Evolutionary conservation across 2,113 vertebrate genomes (phyloP).

Genomic region (Galbula dea): DNA sequence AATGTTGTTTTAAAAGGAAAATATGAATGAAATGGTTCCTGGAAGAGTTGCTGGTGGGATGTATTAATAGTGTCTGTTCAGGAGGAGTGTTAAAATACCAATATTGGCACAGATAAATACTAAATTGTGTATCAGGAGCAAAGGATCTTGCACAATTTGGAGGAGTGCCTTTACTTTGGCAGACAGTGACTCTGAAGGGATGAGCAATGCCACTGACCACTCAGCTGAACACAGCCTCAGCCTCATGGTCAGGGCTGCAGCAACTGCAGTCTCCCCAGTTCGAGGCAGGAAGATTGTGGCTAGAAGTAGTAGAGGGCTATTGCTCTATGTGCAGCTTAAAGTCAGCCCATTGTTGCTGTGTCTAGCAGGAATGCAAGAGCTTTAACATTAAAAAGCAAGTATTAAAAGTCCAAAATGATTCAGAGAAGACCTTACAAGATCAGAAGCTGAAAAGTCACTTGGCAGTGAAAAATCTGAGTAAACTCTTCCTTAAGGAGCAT

Average conservation of each 20-base stretch:
- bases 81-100: background rate
- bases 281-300: rapidly evolving
- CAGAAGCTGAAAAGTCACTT: background rate
- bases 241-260: rapidly evolving
- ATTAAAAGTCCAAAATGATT: background rate
- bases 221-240: background rate
- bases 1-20: background rate
- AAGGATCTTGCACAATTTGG: background rate
- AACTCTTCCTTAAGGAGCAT: background rate
- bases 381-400: background rate
- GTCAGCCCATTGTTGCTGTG: background rate
- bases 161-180: background rate
- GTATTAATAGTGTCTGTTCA: background rate
- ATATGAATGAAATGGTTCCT: background rate
- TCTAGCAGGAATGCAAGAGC: background rate
- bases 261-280: background rate
- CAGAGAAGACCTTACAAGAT: background rate
- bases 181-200: background rate
- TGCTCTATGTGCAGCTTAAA: background rate
- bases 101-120: background rate
- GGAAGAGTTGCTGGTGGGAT: background rate
- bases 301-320: rapidly evolving
- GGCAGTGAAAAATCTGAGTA: background rate
- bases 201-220: background rate
- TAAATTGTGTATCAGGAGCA: background rate